Base-by-base conservation (phyloP, 2,113 vertebrate species). In the Ctenomys sociabilis region DNA sequence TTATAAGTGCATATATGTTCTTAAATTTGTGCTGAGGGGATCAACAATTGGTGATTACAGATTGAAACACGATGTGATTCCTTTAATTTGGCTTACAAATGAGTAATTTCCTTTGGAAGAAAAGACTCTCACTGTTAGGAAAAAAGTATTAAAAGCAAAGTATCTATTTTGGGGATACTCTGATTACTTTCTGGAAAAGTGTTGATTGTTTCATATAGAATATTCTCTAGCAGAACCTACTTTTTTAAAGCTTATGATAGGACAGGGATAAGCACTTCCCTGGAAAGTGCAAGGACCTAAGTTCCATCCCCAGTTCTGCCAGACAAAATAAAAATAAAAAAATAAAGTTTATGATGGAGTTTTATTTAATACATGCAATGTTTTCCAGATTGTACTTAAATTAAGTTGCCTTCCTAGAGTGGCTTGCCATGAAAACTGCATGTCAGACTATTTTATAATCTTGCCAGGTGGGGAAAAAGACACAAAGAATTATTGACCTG, bases 201-300 rank as follows among this genome's bases (percentile, higher is more conserved):
- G 93, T 93, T 84, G n/a, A 88, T 75, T 95, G 32, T 72, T 96
- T 95, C 85, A 54, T 95, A 54, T 17, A 91, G 24, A 75, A 45
- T 22, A 30, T 89, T 91, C 32, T 88, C 21, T 30, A 66, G 13
- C 11, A 68, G 35, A 92, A 61, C 5, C 45, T 95, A 45, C 3
- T 70, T 5, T 93, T 90, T 49, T n/a, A n/a, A n/a, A n/a, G n/a
- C n/a, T n/a, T n/a, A n/a, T n/a, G n/a, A n/a, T n/a, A n/a, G n/a
- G n/a, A n/a, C n/a, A n/a, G n/a, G n/a, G n/a, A n/a, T n/a, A n/a
- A n/a, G n/a, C n/a, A n/a, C n/a, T n/a, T n/a, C n/a, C n/a, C n/a
- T n/a, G n/a, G n/a, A n/a, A n/a, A n/a, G n/a, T n/a, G n/a, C n/a
- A n/a, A n/a, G n/a, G n/a, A n/a, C n/a, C n/a, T n/a, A n/a, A n/a